These are phyloP conservation scores for Diglossa cyanea DNA, from an alignment of 2,797 vertebrate genomes.

Conservation along the genomic window DNA sequence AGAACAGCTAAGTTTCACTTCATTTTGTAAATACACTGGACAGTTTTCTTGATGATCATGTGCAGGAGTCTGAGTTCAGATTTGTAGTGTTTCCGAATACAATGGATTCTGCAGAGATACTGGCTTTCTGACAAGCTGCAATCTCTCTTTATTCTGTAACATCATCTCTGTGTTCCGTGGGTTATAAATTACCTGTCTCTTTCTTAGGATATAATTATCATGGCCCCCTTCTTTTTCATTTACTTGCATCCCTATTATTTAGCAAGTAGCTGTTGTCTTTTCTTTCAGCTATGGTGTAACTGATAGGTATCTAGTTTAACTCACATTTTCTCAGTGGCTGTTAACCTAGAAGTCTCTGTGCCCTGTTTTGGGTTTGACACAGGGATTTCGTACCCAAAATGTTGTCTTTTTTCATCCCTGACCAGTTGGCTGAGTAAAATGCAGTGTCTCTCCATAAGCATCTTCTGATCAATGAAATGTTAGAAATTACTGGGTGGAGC, in stretches of 20 bases:
- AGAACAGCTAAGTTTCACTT: neutral
- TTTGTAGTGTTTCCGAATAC: neutral
- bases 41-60: neutral
- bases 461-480: neutral
- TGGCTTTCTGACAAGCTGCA: neutral
- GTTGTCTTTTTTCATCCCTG: neutral
- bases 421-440: neutral
- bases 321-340: neutral
- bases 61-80: neutral
- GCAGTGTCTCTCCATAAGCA: neutral
- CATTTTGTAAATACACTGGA: neutral
- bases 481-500: neutral
- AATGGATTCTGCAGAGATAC: neutral
- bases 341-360: neutral
- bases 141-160: neutral
- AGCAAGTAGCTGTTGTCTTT: neutral
- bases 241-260: neutral
- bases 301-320: neutral
- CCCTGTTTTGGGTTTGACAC: neutral
- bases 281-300: neutral
- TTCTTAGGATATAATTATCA: neutral
- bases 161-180: neutral
- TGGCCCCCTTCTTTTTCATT: neutral
- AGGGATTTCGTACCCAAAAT: neutral
- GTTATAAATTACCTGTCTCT: neutral